A percentile compares a stretch with the other conserved stretches of the same genome.
These are phyloP conservation scores for Allobates femoralis DNA, from an alignment of 2,797 vertebrate genomes.

Conservation along the genomic window DNA sequence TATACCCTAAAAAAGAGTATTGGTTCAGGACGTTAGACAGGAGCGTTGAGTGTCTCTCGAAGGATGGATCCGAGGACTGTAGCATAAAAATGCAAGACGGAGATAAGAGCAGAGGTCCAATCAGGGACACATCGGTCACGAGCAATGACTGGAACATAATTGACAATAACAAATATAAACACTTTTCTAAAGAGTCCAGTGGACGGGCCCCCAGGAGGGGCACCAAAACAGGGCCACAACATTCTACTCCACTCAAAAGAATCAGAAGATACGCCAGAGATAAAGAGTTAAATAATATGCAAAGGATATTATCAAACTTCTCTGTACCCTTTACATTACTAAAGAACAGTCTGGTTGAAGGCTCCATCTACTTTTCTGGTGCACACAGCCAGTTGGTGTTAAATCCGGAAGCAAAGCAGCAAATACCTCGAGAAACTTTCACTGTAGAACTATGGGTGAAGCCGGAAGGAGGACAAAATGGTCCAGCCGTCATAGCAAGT, in stretches of 20 bases:
- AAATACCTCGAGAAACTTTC: slow-evolving; percentile 84
- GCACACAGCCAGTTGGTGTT: slow-evolving; percentile 80
- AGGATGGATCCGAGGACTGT: slow-evolving; percentile 48
- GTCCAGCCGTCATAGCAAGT: slow-evolving; percentile 92
- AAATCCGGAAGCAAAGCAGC: slow-evolving; percentile 76
- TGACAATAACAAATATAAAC: neutral
- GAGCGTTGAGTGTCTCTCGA: neutral
- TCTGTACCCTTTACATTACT: slow-evolving; percentile 13
- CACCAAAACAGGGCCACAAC: neutral
- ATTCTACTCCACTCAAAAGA: neutral
- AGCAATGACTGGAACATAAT: slow-evolving; percentile 7
- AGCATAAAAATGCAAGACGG: neutral
- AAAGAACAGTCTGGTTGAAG: slow-evolving; percentile 69
- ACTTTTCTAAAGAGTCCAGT: neutral
- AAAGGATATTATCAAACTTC: slow-evolving; percentile 39
- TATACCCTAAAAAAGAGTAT: slow-evolving; percentile 69
- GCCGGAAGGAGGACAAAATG: slow-evolving; percentile 92
- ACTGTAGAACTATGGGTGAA: slow-evolving; percentile 92
- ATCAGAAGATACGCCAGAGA: slow-evolving; percentile 32
- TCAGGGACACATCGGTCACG: neutral
- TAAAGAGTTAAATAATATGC: slow-evolving; percentile 16
- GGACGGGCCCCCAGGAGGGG: slow-evolving; percentile 1
- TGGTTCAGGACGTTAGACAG: slow-evolving; percentile 55
- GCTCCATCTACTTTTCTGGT: slow-evolving; percentile 87
- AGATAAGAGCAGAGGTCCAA: neutral